Evolutionary conservation across 1,140 invertebrate genomes (phyloP), one percentile per base, ranked within the genome.

Genomic region (Drosophila ananassae): DNA sequence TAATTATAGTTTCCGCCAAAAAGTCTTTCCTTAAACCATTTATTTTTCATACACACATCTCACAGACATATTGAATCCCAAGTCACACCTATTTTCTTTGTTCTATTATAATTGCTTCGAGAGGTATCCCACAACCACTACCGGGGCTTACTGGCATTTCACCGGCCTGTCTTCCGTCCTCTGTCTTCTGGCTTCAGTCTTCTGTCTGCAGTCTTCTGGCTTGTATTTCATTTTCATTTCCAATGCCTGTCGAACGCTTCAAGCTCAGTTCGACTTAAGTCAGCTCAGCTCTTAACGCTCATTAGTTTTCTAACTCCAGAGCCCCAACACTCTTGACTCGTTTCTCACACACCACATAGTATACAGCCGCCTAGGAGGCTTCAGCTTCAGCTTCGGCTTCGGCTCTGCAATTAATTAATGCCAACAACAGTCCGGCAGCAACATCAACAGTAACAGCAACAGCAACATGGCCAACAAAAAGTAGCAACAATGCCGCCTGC

Each of bases 341-440:
- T 87, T 89, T 87, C 75, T 87, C 82, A 82, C 77, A 77, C 77
- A 59, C 32, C 6, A 13, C 17, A 17, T 17, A 17, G 17, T 1
- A 17, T 17, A 17, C n/a, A 51, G 17, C 28, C 28, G 30, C 46
- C 57, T 73, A 59, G 25, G 61, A 73, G 71, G 69, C 69, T 53
- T 17, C 17, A 17, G 17, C 17, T 17, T 56, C 50, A 17, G 17
- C 17, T 17, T 56, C 50, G 60, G 68, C 69, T 50, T 56, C 51
- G 22, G 51, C 77, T 83, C 73, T 77, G 81, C 82, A 85, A 87
- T 85, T 85, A 85, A 85, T 85, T 85, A 85, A 85, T 85, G 82
- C 82, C 79, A 73, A 69, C 79, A 73, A 69, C 67, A 81, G 73
- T 66, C 80, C 53, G 47, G 41, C 53, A 55, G 63, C 63, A 72